Evolutionary conservation across 2,113 vertebrate genomes (phyloP).

Genomic region (Onychostruthus taczanowskii): DNA sequence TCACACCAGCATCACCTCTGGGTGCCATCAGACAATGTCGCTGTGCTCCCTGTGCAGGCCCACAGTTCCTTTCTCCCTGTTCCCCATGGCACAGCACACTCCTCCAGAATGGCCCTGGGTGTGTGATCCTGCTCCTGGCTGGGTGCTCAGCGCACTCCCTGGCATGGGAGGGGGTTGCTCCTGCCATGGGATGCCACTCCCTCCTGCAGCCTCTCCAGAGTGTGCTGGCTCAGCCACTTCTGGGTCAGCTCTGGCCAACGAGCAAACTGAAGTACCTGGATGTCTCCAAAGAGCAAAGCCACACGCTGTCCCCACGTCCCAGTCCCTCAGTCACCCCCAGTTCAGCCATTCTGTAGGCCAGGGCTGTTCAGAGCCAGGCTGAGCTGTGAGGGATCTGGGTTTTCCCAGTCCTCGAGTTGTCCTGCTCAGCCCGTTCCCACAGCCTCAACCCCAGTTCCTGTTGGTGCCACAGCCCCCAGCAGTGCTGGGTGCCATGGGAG

Average conservation of each 20-base stretch:
- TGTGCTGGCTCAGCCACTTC: neutral
- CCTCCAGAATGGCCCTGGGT: neutral
- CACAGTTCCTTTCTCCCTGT: neutral
- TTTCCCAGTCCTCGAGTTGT: neutral
- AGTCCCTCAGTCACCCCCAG: rapidly evolving
- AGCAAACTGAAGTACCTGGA: rapidly evolving
- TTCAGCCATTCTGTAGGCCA: rapidly evolving
- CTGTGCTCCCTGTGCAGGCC: neutral
- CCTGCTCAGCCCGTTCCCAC: neutral
- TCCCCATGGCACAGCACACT: neutral
- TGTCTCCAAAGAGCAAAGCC: neutral
- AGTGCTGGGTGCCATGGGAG: neutral
- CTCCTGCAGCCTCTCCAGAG: neutral
- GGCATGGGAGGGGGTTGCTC: neutral
- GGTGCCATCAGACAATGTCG: rapidly evolving
- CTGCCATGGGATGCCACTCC: neutral
- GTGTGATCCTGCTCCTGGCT: neutral
- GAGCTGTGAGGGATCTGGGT: neutral
- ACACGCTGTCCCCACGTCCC: rapidly evolving
- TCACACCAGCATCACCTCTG: too few relatives aligned
- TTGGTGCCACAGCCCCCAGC: neutral
- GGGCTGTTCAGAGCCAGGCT: neutral
- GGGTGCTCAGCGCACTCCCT: rapidly evolving
- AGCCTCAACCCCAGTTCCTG: rapidly evolving
- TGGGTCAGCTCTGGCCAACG: rapidly evolving